phyloP scores from a whole-genome alignment of 2,888 invertebrate genomes.

The Galerucella pusilla region DNA sequence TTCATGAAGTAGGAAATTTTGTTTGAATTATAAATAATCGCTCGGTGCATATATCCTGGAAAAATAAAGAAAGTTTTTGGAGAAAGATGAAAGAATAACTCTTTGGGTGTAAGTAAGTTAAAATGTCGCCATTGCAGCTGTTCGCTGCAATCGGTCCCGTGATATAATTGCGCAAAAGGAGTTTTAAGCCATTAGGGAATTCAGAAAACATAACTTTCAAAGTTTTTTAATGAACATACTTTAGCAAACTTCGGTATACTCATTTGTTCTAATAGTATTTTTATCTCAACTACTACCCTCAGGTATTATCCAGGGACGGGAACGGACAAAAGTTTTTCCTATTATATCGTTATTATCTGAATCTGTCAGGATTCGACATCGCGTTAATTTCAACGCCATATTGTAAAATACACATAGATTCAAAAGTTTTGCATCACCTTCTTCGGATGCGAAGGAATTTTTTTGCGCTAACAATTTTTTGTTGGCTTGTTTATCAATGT shows the following conservation, averaged over 20 bases:
- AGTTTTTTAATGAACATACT: constrained; percentile 35
- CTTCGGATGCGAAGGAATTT: no score
- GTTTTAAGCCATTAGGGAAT: constrained; percentile 27
- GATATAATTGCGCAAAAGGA: constrained; percentile 31
- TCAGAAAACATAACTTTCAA: constrained; percentile 32
- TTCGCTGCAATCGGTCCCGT: constrained; percentile 27
- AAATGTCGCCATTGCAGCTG: constrained; percentile 28
- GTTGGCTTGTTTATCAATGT: no score
- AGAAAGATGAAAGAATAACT: neutral
- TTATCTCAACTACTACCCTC: constrained; percentile 22
- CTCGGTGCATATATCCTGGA: neutral
- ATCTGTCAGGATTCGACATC: neutral
- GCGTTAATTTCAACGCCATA: neutral
- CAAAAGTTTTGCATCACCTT: neutral
- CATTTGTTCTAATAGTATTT: constrained; percentile 36
- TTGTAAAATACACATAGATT: neutral
- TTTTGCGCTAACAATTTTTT: no score
- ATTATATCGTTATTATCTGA: constrained; percentile 6
- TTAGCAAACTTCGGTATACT: constrained; percentile 31
- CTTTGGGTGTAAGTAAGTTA: constrained; percentile 2
- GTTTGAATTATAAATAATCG: neutral
- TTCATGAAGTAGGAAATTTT: neutral
- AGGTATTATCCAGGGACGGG: constrained; percentile 15
- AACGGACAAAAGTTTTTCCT: neutral
- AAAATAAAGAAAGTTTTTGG: neutral